phyloP scores from a whole-genome alignment of 23 tunicate species.

The Botrylloides violaceus region DNA sequence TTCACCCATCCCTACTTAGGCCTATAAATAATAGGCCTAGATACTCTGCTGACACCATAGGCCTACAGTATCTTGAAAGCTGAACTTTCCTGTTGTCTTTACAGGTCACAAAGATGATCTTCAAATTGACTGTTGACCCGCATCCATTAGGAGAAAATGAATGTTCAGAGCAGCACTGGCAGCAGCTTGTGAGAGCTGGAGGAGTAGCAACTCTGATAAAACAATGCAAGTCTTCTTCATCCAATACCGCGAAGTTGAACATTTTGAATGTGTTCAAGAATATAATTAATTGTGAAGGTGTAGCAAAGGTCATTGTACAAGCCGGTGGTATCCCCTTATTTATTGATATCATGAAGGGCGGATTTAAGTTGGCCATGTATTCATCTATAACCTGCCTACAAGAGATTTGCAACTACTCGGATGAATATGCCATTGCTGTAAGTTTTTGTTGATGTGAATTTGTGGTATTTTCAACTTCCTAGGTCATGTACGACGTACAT shows the following conservation, averaged over 20 bases:
- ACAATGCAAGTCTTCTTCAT: conserved; percentile 44
- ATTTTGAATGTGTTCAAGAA: conserved; percentile 34
- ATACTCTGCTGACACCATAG: too few species aligned
- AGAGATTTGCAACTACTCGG: conserved; percentile 26
- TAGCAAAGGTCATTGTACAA: conserved; percentile 34
- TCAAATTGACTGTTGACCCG: conserved; percentile 30
- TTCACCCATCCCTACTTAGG: too few species aligned
- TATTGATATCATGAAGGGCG: conserved; percentile 21
- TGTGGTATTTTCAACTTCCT: not conserved
- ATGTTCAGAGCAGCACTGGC: conserved; percentile 60
- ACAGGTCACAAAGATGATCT: conserved; percentile 49
- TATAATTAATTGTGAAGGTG: conserved; percentile 28
- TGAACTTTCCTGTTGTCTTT: not conserved
- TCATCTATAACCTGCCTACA: conserved; percentile 32
- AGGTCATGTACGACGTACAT: too few species aligned
- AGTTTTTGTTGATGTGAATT: conserved; percentile 1
- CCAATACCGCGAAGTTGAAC: conserved; percentile 29
- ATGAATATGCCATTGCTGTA: conserved; percentile 20
- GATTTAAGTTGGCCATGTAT: conserved; percentile 26
- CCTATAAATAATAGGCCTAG: too few species aligned
- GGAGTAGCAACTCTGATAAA: conserved; percentile 46
- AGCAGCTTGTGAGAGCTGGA: conserved; percentile 62
- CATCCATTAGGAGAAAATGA: conserved; percentile 23
- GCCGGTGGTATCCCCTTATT: conserved; percentile 58
- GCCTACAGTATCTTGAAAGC: not conserved